Evolutionary conservation across 2,888 invertebrate genomes (phyloP).

Genomic region (Cataglyphis cursor): DNA sequence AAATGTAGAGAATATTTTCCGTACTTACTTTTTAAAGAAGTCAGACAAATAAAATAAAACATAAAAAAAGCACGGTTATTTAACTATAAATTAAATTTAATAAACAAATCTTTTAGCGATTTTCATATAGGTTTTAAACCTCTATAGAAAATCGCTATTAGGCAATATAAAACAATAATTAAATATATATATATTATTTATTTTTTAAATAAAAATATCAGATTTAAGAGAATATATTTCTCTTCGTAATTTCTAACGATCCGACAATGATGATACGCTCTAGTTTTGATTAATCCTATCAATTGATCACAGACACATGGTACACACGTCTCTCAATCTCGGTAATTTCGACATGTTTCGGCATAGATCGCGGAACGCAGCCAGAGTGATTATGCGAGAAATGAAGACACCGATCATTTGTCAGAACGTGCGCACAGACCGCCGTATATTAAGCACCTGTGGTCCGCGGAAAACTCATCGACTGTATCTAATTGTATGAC

Average conservation of each 20-base stretch:
- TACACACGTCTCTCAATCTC: not conserved
- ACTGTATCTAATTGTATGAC: slow-evolving; percentile 57
- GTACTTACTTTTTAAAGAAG: not conserved
- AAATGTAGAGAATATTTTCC: not conserved
- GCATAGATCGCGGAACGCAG: slow-evolving; percentile 9
- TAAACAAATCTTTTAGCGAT: too few species aligned
- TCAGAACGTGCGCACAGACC: slow-evolving; percentile 21
- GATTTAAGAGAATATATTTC: not conserved
- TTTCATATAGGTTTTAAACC: too few species aligned
- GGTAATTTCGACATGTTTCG: slow-evolving; percentile 33
- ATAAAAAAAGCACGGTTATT: not conserved
- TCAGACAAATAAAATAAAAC: not conserved
- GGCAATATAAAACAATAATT: not conserved
- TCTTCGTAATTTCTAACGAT: not conserved
- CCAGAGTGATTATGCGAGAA: slow-evolving; percentile 42
- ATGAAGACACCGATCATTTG: slow-evolving; percentile 55
- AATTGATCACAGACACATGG: not conserved
- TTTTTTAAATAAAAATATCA: not conserved
- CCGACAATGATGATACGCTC: not conserved
- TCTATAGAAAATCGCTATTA: not conserved
- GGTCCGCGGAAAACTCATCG: slow-evolving; percentile 48
- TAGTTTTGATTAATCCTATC: not conserved
- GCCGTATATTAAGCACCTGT: slow-evolving; percentile 43
- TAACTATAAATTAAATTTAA: not conserved
- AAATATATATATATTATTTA: not conserved